These are phyloP conservation scores for Ips nitidus DNA, from an alignment of 1,140 invertebrate species.

Conservation along the genomic window DNA sequence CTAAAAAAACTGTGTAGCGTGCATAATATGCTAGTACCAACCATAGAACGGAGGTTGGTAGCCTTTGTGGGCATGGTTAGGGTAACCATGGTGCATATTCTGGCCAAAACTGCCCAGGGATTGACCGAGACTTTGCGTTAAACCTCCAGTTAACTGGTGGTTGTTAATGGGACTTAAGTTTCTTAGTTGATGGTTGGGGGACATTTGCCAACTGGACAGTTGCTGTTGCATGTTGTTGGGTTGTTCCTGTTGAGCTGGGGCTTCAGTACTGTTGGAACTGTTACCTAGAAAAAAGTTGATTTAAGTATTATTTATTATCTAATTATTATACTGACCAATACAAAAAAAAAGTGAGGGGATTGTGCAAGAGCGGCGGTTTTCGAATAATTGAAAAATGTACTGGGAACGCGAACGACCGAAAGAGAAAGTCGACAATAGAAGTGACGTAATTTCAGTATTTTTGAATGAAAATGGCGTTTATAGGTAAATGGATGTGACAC, in stretches of 20 bases:
- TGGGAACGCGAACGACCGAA: constrained; percentile 12
- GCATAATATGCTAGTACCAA: constrained; percentile 32
- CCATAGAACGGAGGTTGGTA: constrained; percentile 45
- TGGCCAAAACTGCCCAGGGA: constrained; percentile 42
- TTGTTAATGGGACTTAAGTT: constrained; percentile 40
- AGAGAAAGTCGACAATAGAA: constrained; percentile 16
- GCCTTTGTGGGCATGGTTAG: constrained; percentile 40
- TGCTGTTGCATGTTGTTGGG: constrained; percentile 33
- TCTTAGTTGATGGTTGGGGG: constrained; percentile 37
- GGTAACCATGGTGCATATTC: constrained; percentile 44
- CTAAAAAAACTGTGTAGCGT: no score
- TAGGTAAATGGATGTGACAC: constrained; percentile 4
- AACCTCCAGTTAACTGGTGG: constrained; percentile 32
- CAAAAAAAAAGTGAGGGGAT: background rate
- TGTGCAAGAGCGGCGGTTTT: constrained; percentile 21
- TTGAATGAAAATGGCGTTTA: constrained; percentile 14
- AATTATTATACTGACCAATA: background rate
- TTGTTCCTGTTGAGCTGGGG: constrained; percentile 40
- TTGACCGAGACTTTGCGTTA: constrained; percentile 40
- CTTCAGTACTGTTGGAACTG: constrained; percentile 33
- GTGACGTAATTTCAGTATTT: constrained; percentile 19
- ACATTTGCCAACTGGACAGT: constrained; percentile 40
- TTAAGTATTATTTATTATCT: constrained; percentile 1
- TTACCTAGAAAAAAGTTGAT: constrained; percentile 16
- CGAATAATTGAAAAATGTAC: constrained; percentile 6